Evolutionary conservation across 2,888 invertebrate species (phyloP).

Genomic region (Machimus rusticus): DNA sequence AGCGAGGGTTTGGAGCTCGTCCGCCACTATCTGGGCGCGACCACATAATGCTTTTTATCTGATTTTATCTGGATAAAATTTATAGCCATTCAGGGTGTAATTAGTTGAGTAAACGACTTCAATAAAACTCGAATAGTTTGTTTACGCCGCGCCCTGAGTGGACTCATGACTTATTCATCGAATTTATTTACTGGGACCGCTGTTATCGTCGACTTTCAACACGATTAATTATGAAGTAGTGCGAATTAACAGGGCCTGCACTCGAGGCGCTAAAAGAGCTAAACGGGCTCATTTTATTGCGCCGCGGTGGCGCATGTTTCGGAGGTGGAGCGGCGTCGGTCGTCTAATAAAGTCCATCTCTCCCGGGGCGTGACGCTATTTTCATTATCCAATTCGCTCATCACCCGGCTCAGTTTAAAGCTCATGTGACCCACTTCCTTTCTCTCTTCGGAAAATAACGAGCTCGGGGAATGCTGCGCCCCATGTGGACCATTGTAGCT

Average conservation of each 20-base stretch:
- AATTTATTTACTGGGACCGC: background rate
- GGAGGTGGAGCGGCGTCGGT: background rate
- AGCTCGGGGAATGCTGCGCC: constrained; percentile 19
- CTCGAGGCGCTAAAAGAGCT: background rate
- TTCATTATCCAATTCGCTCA: constrained; percentile 38
- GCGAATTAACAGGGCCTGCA: background rate
- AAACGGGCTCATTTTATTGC: background rate
- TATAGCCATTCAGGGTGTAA: constrained; percentile 27
- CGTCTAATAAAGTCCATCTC: constrained; percentile 4
- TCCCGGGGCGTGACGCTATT: background rate
- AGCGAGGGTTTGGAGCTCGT: background rate
- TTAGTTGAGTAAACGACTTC: constrained; percentile 27
- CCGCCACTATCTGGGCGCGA: constrained; percentile 1
- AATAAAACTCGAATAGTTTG: constrained; percentile 28
- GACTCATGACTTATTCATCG: constrained; percentile 26
- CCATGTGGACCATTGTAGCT: constrained; percentile 38
- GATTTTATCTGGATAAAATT: constrained; percentile 24
- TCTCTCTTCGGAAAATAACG: constrained; percentile 18
- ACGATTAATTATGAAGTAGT: constrained; percentile 18
- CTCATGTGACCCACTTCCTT: constrained; percentile 23
- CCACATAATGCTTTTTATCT: constrained; percentile 31
- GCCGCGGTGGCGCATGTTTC: background rate
- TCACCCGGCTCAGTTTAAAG: constrained; percentile 12
- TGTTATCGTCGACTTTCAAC: constrained; percentile 20
- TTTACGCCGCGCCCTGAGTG: background rate